Conservation (phyloP, 2,888 invertebrate species). For the Microplitis deprimator region DNA sequence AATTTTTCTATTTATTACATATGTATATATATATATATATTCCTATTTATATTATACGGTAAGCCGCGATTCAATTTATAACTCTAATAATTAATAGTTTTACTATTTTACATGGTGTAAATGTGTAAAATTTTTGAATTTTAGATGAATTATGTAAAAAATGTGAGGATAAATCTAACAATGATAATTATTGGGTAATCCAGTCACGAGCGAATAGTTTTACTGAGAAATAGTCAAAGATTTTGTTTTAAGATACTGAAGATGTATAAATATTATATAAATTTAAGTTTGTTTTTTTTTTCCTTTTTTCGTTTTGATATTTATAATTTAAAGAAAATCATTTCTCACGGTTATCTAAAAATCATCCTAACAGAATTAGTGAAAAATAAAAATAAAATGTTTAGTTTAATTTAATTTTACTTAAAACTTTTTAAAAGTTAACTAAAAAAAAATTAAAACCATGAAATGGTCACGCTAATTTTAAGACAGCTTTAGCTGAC, state of each 20-base stretch:
- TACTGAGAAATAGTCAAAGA: not conserved
- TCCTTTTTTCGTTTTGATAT: not conserved
- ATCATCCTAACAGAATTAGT: too few relatives aligned
- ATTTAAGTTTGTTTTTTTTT: not conserved
- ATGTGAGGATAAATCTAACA: not conserved
- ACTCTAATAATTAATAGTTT: not conserved
- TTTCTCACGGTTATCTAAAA: slow-evolving; percentile 25
- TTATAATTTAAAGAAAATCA: not conserved
- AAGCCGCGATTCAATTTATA: too few relatives aligned
- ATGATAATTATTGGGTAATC: not conserved
- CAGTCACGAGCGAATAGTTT: slow-evolving; percentile 1
- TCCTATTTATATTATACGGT: too few relatives aligned
- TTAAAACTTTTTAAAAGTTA: not conserved
- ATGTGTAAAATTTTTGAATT: not conserved
- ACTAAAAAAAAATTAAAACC: slow-evolving; percentile 20
- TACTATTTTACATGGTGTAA: not conserved
- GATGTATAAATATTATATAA: not conserved
- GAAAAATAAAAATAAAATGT: slow-evolving; percentile 3
- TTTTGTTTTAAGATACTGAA: slow-evolving; percentile 4
- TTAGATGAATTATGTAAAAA: not conserved
- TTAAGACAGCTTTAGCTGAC: slow-evolving; percentile 31
- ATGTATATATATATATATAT: too few relatives aligned
- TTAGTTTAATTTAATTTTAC: not conserved
- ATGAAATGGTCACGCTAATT: slow-evolving; percentile 47
- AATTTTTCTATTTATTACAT: too few relatives aligned